A percentile compares a stretch with the other conserved stretches of the same genome.
phyloP scores from a whole-genome alignment of 2,888 invertebrate species.

The Tiphia femorata region DNA sequence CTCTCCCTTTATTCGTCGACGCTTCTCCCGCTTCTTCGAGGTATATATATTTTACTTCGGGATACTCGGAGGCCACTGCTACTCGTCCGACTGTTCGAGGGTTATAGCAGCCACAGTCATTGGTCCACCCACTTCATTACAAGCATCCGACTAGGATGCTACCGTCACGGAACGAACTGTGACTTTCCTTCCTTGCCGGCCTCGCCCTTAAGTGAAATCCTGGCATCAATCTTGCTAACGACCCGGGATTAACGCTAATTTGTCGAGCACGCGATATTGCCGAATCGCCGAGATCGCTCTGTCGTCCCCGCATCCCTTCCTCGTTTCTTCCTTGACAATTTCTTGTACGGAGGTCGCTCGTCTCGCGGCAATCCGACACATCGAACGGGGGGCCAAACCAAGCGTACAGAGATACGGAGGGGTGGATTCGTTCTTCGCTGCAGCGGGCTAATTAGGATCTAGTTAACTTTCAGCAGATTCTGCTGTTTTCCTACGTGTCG shows the following conservation, averaged over 20 bases:
- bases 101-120: slow-evolving; percentile 27
- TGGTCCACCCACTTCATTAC: slow-evolving; percentile 66
- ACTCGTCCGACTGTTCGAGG: not conserved
- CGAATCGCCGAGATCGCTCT: slow-evolving; percentile 61
- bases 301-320: slow-evolving; percentile 11
- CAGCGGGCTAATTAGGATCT: no score
- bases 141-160: slow-evolving; percentile 31
- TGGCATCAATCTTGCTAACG: slow-evolving; percentile 66
- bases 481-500: no score
- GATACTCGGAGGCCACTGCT: not conserved
- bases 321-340: not conserved
- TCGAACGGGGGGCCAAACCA: no score
- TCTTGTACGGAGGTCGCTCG: no score
- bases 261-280: slow-evolving; percentile 64
- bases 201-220: slow-evolving; percentile 62
- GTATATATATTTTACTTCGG: slow-evolving; percentile 3
- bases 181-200: slow-evolving; percentile 26
- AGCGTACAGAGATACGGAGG: no score
- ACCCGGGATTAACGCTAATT: slow-evolving; percentile 66
- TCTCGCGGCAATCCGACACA: no score
- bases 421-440: no score
- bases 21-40: no score
- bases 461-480: no score
- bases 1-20: not conserved
- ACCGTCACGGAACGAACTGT: slow-evolving; percentile 7